Evolutionary conservation across 2,888 invertebrate genomes (phyloP), one percentile per base, ranked within the genome.

Genomic region (Dynastes maya): DNA sequence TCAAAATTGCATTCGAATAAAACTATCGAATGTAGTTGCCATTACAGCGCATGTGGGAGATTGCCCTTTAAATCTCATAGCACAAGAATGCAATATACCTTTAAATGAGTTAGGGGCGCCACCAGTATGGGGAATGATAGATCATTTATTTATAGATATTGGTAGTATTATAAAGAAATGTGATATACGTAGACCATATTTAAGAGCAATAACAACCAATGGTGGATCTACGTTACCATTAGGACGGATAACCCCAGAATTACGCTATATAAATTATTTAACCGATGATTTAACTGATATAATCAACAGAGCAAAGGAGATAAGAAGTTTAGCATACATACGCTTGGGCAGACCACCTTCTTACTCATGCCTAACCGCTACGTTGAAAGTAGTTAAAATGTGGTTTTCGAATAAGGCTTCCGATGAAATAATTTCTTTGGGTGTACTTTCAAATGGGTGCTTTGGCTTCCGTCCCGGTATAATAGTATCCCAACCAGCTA

Each of bases 121-220:
- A 8, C 92, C 92, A 45, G 92, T 93, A 4, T 93, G 93, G 92
- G 93, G 93, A 8, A 92, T 91, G 82, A 92, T 92, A 13, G 85
- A 91, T 29, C 91, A 91, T 83, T 89, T 90, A 51, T 89, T 91
- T 77, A 89, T 92, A 5, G 92, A 92, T 85, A 85, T 91, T 16
- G 87, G 86, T 78, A 91, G 90, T 61, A 90, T 90, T n/a, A 83
- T 91, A 70, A 91, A 92, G 82, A 90, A 89, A 83, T 90, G 90
- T 79, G 88, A 91, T 81, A 86, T 89, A 55, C 90, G 90, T 83
- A 86, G 89, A 80, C 91, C 92, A 0, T 91, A 90, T 82, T 85
- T 85, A 75, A 89, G 92, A 85, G 90, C 90, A 65, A 82, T 89
- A 9, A 91, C 88, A 85, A 90, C 90, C 2, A 89, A 84, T 76